Conservation (phyloP, 2,888 invertebrate genomes). For the Amphiduros pacificus region DNA sequence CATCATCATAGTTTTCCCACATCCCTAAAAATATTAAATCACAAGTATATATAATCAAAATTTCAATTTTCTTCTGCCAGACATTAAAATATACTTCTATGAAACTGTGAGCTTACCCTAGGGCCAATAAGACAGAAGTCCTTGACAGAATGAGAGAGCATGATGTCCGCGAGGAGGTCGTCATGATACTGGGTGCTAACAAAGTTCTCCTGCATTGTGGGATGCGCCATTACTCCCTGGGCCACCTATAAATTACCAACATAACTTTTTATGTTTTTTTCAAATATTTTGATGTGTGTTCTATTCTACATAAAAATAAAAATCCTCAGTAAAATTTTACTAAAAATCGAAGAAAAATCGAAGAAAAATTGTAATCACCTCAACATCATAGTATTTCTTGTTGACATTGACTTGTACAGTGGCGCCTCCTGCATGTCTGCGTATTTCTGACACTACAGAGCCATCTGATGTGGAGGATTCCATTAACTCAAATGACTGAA, state of each 20-base stretch:
- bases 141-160: conserved; percentile 76
- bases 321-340: too few relatives aligned
- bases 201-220: conserved; percentile 56
- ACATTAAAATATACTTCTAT: neutral
- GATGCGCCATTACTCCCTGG: too few relatives aligned
- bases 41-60: neutral
- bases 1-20: conserved; percentile 85
- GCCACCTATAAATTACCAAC: too few relatives aligned
- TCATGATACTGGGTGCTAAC: conserved; percentile 81
- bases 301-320: too few relatives aligned
- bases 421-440: conserved; percentile 13
- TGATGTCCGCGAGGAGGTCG: conserved; percentile 73
- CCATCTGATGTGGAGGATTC: neutral
- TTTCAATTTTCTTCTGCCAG: neutral
- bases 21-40: conserved; percentile 65
- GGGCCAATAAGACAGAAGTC: conserved; percentile 90
- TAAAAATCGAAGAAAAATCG: too few relatives aligned
- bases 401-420: conserved; percentile 25
- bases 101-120: conserved; percentile 58
- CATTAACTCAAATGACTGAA: conserved; percentile 21
- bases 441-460: conserved; percentile 12
- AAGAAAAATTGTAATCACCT: too few relatives aligned
- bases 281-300: too few relatives aligned
- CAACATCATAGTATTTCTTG: too few relatives aligned
- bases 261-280: too few relatives aligned